phyloP scores from a whole-genome alignment of 2,113 vertebrate genomes.

The Chlorodrepanis virens region DNA sequence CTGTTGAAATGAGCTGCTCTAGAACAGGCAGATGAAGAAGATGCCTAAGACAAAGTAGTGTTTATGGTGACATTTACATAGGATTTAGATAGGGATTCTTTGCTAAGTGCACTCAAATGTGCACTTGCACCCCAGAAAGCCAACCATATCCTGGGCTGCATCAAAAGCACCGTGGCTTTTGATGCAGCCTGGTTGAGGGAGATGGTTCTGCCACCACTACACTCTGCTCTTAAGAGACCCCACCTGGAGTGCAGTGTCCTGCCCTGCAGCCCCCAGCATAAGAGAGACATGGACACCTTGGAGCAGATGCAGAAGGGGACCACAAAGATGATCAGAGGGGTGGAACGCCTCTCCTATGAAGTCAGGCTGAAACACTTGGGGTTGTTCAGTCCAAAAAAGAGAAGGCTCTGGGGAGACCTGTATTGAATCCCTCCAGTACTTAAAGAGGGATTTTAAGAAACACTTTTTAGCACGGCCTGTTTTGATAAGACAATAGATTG shows the following conservation, averaged over 20 bases:
- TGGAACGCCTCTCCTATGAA: not conserved
- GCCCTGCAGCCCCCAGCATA: fast-evolving
- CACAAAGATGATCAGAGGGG: not conserved
- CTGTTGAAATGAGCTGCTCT: not conserved
- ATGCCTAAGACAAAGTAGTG: not conserved
- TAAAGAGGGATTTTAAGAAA: too few relatives aligned
- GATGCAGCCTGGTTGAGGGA: not conserved
- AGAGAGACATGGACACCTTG: not conserved
- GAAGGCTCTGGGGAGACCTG: not conserved
- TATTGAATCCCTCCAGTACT: not conserved
- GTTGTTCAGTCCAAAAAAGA: not conserved
- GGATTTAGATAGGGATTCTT: not conserved
- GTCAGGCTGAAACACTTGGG: not conserved
- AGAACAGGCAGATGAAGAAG: not conserved
- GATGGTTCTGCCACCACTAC: not conserved
- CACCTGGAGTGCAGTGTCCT: too few relatives aligned
- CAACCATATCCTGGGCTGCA: not conserved
- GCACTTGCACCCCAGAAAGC: not conserved
- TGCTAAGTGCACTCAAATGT: not conserved
- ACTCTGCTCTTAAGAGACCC: not conserved
- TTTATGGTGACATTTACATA: not conserved
- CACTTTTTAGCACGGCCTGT: not conserved
- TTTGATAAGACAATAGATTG: not conserved
- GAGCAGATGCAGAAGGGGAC: not conserved
- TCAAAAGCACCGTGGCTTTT: not conserved